phyloP scores from a whole-genome alignment of 2,113 vertebrate species.

The Vimba vimba region DNA sequence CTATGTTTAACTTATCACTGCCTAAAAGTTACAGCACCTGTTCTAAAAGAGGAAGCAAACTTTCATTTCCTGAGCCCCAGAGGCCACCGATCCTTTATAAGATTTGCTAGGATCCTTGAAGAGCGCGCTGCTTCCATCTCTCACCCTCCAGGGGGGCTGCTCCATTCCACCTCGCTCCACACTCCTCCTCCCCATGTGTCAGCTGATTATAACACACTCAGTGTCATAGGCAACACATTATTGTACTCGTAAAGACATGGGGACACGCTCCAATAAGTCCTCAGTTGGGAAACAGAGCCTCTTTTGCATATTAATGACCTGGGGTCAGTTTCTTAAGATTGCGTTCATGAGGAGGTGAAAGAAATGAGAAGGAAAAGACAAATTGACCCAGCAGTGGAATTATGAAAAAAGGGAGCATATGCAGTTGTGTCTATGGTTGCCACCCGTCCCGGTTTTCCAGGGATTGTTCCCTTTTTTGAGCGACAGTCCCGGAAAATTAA shows the following conservation, averaged over 20 bases:
- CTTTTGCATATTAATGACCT: slow-evolving; percentile 62
- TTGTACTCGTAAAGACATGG: slow-evolving; percentile 56
- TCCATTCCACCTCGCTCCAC: slow-evolving; percentile 46
- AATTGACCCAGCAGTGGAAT: slow-evolving; percentile 37
- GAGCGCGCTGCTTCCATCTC: slow-evolving; percentile 46
- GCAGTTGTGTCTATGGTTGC: slow-evolving; percentile 52
- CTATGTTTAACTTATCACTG: slow-evolving; percentile 32
- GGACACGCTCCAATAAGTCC: slow-evolving; percentile 70
- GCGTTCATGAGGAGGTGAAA: slow-evolving; percentile 48
- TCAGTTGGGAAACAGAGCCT: slow-evolving; percentile 60
- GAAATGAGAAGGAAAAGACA: slow-evolving; percentile 51
- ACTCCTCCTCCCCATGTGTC: slow-evolving; percentile 24
- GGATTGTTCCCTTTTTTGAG: too few relatives aligned
- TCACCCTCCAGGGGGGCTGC: slow-evolving; percentile 59
- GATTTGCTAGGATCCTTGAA: slow-evolving; percentile 33
- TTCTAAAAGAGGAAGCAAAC: slow-evolving; percentile 26
- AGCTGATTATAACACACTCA: slow-evolving; percentile 64
- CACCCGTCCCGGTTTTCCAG: too few relatives aligned
- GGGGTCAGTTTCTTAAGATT: slow-evolving; percentile 58
- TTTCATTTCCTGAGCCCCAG: slow-evolving; percentile 52
- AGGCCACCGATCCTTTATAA: slow-evolving; percentile 54
- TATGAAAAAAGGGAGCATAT: slow-evolving; percentile 37
- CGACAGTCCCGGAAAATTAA: too few relatives aligned
- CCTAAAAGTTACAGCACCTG: slow-evolving; percentile 38
- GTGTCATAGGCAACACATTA: slow-evolving; percentile 68